Evolutionary conservation across 2,797 vertebrate genomes (phyloP).

Genomic region (Rhadinocentrus ornatus): DNA sequence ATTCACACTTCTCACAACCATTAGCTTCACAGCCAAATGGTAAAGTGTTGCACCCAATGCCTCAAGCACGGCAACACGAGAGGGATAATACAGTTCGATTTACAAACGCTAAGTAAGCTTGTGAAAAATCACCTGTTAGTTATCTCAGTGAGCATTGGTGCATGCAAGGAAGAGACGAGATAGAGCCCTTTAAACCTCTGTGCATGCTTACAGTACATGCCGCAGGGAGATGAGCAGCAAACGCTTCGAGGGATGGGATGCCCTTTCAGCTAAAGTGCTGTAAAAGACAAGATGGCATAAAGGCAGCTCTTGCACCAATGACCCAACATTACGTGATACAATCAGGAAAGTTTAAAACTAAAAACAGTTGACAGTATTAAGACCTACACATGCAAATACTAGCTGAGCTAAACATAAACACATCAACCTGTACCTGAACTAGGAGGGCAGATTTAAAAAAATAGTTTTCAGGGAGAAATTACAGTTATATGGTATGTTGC

Average conservation of each 20-base stretch:
- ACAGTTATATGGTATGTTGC: not conserved
- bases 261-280: conserved; percentile 60
- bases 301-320: not conserved
- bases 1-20: conserved; percentile 5
- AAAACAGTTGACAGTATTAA: not conserved
- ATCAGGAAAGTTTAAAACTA: not conserved
- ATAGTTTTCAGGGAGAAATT: not conserved
- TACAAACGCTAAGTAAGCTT: not conserved
- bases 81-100: not conserved
- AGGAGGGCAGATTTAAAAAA: not conserved
- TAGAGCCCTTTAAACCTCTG: conserved; percentile 37
- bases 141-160: not conserved
- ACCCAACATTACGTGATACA: too few species aligned
- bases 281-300: conserved; percentile 59
- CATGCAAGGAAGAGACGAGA: conserved; percentile 36
- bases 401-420: not conserved
- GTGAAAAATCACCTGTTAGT: conserved; percentile 27
- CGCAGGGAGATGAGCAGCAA: conserved; percentile 36
- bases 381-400: not conserved
- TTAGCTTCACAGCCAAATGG: conserved; percentile 2
- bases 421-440: not conserved
- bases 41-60: not conserved
- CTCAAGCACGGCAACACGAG: not conserved
- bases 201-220: conserved; percentile 69
- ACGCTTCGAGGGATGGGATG: conserved; percentile 27